phyloP scores from a whole-genome alignment of 2,113 vertebrate species.

The Condylura cristata region DNA sequence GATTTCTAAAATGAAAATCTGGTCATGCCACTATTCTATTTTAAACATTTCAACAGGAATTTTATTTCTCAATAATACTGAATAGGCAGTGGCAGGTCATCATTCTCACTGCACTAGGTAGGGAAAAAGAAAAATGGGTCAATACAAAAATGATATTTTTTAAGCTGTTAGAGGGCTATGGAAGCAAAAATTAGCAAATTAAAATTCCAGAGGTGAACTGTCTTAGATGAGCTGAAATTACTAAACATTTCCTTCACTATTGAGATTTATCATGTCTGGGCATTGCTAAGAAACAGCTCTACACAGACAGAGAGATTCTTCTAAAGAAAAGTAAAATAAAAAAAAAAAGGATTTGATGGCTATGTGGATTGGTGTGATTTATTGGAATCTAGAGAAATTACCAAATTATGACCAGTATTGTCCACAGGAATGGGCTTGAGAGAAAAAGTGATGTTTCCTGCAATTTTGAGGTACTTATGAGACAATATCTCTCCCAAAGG shows the following conservation, averaged over 20 bases:
- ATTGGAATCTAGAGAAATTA: not conserved
- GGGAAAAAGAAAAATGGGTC: not conserved
- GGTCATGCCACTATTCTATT: not conserved
- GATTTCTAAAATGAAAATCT: not conserved
- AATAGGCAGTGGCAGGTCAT: not conserved
- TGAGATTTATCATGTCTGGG: not conserved
- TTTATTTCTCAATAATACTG: not conserved
- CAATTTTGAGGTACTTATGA: not conserved
- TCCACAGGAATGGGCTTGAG: not conserved
- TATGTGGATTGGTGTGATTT: not conserved
- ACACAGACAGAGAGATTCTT: not conserved
- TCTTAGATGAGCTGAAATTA: not conserved
- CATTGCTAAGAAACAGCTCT: slow-evolving; percentile 10
- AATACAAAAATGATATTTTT: not conserved
- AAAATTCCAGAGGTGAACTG: not conserved
- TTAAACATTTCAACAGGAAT: slow-evolving; percentile 1
- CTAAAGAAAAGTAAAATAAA: not conserved
- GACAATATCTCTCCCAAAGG: not conserved
- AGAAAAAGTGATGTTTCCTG: not conserved
- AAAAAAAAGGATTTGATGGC: not conserved
- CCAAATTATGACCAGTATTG: not conserved
- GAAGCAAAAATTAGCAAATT: not conserved
- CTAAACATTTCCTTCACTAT: not conserved
- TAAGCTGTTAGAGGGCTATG: not conserved
- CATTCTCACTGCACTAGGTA: not conserved